A percentile compares a stretch with the other conserved stretches of the same genome.
phyloP scores from a whole-genome alignment of 2,888 invertebrate species.

The Tethea ocularis region DNA sequence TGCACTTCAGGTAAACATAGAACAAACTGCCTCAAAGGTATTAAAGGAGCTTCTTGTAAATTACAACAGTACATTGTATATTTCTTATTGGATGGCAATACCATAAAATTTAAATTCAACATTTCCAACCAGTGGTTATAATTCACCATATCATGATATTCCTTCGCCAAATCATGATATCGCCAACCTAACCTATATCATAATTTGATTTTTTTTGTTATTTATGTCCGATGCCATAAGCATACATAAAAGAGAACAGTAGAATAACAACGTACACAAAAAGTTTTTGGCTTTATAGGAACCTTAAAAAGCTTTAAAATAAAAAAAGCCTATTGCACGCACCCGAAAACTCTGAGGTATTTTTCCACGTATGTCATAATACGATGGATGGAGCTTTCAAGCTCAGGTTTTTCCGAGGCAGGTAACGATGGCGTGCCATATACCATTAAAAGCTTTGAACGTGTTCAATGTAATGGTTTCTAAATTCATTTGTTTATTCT shows the following conservation, averaged over 20 bases:
- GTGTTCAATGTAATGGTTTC: background rate
- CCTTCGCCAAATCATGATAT: no score
- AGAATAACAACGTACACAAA: background rate
- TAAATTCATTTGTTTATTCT: background rate
- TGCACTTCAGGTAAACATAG: background rate
- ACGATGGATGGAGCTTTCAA: background rate
- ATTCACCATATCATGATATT: no score
- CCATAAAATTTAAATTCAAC: no score
- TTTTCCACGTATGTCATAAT: background rate
- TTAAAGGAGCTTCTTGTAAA: background rate
- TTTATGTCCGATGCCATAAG: background rate
- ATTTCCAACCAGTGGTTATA: no score
- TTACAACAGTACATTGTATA: background rate
- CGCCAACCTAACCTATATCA: no score
- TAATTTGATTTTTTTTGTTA: background rate
- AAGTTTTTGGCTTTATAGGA: background rate
- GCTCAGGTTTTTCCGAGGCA: background rate
- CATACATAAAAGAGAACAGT: background rate
- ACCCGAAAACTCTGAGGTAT: background rate
- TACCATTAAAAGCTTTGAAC: background rate
- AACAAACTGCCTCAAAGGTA: background rate
- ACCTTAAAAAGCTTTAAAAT: background rate
- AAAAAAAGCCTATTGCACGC: background rate
- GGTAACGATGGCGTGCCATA: background rate
- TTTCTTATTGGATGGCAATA: no score